These are phyloP conservation scores for Achatina immaculata DNA, from an alignment of 1,140 invertebrate species.

Conservation along the genomic window DNA sequence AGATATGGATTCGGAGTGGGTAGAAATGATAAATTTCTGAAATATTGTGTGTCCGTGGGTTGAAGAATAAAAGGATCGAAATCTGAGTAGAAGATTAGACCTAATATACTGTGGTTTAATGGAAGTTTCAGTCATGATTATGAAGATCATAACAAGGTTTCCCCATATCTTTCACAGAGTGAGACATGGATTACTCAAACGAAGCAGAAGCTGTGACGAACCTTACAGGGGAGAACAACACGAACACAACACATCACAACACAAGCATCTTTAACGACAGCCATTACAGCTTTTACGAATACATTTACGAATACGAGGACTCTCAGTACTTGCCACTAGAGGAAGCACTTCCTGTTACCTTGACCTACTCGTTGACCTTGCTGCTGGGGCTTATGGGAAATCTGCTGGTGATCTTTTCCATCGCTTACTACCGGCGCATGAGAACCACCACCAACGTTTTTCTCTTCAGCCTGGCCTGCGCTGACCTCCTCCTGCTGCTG, in stretches of 20 bases:
- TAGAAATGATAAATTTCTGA: too few relatives aligned
- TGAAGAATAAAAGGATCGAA: too few relatives aligned
- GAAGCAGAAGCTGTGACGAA: too few relatives aligned
- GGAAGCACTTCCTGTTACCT: slow-evolving; percentile 76
- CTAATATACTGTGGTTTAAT: too few relatives aligned
- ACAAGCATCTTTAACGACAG: neutral
- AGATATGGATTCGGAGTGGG: too few relatives aligned
- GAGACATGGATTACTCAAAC: too few relatives aligned
- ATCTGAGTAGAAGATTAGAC: too few relatives aligned
- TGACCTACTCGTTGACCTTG: slow-evolving; percentile 78
- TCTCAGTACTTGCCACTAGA: slow-evolving; percentile 49
- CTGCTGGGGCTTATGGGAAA: slow-evolving; percentile 78
- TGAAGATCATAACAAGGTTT: too few relatives aligned
- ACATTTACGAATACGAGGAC: slow-evolving; percentile 56
- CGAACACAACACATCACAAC: neutral
- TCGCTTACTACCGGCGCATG: slow-evolving; percentile 73
- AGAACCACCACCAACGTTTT: slow-evolving; percentile 81
- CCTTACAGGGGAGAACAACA: neutral
- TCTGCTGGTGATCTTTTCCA: slow-evolving; percentile 76
- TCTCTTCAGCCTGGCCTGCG: slow-evolving; percentile 78
- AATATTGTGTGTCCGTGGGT: too few relatives aligned
- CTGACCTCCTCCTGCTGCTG: slow-evolving; percentile 80
- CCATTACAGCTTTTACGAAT: slow-evolving; percentile 27
- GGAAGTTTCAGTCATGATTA: too few relatives aligned
- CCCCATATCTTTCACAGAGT: too few relatives aligned